A percentile compares a stretch with the other conserved stretches of the same genome.
Evolutionary conservation across 2,888 invertebrate species (phyloP).

Genomic region (Orchestes rusci): DNA sequence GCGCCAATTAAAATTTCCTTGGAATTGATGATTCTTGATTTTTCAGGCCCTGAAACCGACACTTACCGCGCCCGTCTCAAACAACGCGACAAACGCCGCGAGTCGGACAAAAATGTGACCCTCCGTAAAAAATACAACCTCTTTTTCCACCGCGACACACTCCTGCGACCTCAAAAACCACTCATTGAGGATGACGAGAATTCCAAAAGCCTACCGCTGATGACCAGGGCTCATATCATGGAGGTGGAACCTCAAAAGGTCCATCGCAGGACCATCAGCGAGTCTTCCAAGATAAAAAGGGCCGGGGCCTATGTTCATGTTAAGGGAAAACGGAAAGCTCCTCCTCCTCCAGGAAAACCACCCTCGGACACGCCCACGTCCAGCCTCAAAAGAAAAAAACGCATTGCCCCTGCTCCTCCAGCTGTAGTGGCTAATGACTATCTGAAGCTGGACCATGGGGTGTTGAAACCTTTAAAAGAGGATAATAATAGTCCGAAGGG

Average conservation of each 20-base stretch:
- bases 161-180: conserved; percentile 30
- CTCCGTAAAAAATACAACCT: conserved; percentile 60
- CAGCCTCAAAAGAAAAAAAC: conserved; percentile 41
- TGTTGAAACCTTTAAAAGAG: conserved; percentile 44
- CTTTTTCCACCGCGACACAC: conserved; percentile 41
- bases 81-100: conserved; percentile 52
- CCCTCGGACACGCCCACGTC: conserved; percentile 32
- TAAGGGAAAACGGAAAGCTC: conserved; percentile 68
- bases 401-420: conserved; percentile 46
- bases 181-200: conserved; percentile 30
- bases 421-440: conserved; percentile 43
- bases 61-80: conserved; percentile 55
- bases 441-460: conserved; percentile 46
- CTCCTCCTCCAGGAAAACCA: conserved; percentile 54
- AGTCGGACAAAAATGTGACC: conserved; percentile 54
- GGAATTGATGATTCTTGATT: too few relatives aligned
- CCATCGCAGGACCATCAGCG: conserved; percentile 51
- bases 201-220: conserved; percentile 43
- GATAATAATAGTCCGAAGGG: conserved; percentile 19
- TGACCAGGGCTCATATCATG: conserved; percentile 35
- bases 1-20: too few relatives aligned
- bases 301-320: conserved; percentile 57
- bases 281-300: conserved; percentile 52
- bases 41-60: conserved; percentile 52
- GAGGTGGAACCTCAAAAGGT: conserved; percentile 20